phyloP scores from a whole-genome alignment of 2,888 invertebrate species.

The Synanthedon tipuliformis region DNA sequence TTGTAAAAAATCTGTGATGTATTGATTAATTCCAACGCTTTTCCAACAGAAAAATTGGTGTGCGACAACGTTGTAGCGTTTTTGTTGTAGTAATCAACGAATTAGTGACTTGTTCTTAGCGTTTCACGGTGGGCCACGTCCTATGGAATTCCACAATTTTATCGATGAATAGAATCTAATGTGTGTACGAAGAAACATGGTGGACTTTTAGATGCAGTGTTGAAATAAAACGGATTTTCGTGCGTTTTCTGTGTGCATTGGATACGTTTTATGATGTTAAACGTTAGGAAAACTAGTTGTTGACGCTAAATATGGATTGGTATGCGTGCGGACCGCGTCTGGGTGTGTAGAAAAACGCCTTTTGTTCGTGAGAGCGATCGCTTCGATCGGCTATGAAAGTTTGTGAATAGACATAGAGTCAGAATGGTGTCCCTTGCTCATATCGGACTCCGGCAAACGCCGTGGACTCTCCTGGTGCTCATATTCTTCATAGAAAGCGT shows the following conservation, averaged over 20 bases:
- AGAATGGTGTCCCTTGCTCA: constrained; percentile 61
- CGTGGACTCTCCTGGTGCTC: constrained; percentile 68
- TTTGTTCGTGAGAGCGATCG: constrained; percentile 10
- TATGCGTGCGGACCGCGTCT: constrained; percentile 21
- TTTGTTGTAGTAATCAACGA: constrained; percentile 21
- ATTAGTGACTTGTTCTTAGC: constrained; percentile 34
- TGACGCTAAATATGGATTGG: constrained; percentile 55
- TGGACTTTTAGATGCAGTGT: constrained; percentile 48
- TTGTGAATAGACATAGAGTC: constrained; percentile 27
- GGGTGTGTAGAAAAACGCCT: constrained; percentile 14
- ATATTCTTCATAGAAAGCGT: constrained; percentile 74
- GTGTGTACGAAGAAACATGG: constrained; percentile 55
- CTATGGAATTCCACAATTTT: constrained; percentile 63
- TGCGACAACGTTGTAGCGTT: constrained; percentile 19
- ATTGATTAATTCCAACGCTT: constrained; percentile 67
- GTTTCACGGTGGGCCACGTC: constrained; percentile 55
- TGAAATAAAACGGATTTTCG: constrained; percentile 40
- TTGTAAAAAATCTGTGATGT: constrained; percentile 69
- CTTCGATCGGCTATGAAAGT: constrained; percentile 44
- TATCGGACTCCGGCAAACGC: constrained; percentile 57
- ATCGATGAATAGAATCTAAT: constrained; percentile 68
- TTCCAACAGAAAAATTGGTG: constrained; percentile 34
- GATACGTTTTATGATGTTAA: constrained; percentile 22
- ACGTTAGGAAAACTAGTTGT: constrained; percentile 20
- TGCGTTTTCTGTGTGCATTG: constrained; percentile 52